Base-by-base conservation (phyloP, 2,113 vertebrate species). In the Rostratula benghalensis region DNA sequence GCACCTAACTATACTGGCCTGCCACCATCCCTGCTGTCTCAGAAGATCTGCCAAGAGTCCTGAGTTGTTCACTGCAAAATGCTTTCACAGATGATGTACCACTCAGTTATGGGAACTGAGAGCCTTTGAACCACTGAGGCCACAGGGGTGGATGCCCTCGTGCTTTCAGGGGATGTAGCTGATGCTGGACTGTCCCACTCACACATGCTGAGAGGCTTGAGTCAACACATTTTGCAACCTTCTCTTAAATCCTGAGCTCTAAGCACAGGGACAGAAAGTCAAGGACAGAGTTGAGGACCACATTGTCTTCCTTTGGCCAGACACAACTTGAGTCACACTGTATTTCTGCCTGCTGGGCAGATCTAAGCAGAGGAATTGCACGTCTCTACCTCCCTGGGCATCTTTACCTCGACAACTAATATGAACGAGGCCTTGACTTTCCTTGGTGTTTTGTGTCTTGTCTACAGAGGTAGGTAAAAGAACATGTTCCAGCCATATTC, bases 31-130 rank as follows among this genome's bases (percentile, higher is more conserved):
- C 83, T 50, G 19, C 31, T 54, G 50, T 2, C 33, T 70, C 35
- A 31, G 46, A 69, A 37, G 46, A 41, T 39, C 41, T 80, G 59
- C 31, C 33, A 69, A n/a, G 5, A n/a, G 76, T 18, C 35, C 31
- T 23, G 33, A 21, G 33, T 13, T 59, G 13, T 39, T 68, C 41
- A 41, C 33, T n/a, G 41, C 45, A 80, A 76, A 90, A 69, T 1
- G 4, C 13, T 61, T 68, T 37, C 57, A 57, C 27, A 79, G 51
- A 9, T 45, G 45, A 71, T 15, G 17, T 13, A 53, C 22, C 45
- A 23, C 1, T 5, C 10, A 50, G 6, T 17, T 31, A 18, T 0
- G 2, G 27, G 13, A 57, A 48, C 11, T 14, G 23, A 28, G 15
- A 81, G 7, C 45, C 45, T 74, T 54, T 1, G 0, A 46, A 21